Evolutionary conservation across 1,140 invertebrate genomes (phyloP).

Genomic region (Drosophila triauraria): DNA sequence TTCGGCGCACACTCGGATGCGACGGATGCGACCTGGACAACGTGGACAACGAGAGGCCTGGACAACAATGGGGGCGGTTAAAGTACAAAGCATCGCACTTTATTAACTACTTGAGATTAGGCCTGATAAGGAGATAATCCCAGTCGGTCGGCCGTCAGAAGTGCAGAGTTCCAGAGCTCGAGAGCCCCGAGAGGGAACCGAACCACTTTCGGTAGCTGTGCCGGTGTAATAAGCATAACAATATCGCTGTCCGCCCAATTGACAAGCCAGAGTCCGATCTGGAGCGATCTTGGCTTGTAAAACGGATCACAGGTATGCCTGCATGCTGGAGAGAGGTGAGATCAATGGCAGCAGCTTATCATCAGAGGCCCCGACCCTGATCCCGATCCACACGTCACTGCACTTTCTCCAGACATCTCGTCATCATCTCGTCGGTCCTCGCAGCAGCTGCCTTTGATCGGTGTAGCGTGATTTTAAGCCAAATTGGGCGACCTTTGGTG

Average conservation of each 20-base stretch:
- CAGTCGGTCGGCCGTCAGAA: constrained; percentile 65
- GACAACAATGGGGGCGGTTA: constrained; percentile 74
- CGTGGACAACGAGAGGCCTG: constrained; percentile 20
- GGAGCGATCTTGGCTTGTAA: constrained; percentile 66
- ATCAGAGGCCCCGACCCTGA: constrained; percentile 25
- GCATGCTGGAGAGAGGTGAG: constrained; percentile 60
- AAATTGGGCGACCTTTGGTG: constrained; percentile 67
- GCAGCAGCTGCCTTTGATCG: constrained; percentile 81
- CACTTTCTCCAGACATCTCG: constrained; percentile 67
- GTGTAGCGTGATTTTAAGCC: constrained; percentile 83
- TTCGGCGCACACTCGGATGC: constrained; percentile 61
- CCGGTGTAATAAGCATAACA: constrained; percentile 84
- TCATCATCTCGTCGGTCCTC: constrained; percentile 38
- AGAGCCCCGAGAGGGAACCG: neutral
- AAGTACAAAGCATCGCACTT: constrained; percentile 84
- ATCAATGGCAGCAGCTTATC: constrained; percentile 74
- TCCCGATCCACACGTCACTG: constrained; percentile 74
- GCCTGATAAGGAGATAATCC: constrained; percentile 85
- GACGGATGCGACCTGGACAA: constrained; percentile 51
- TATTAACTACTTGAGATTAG: constrained; percentile 85
- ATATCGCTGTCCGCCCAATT: constrained; percentile 83
- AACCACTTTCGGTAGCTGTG: constrained; percentile 71
- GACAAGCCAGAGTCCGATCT: constrained; percentile 69
- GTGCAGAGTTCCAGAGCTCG: constrained; percentile 54
- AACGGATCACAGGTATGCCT: constrained; percentile 74